These are phyloP conservation scores for Panagrolaimus sp. DNA, from an alignment of 1,140 invertebrate species.

Conservation along the genomic window DNA sequence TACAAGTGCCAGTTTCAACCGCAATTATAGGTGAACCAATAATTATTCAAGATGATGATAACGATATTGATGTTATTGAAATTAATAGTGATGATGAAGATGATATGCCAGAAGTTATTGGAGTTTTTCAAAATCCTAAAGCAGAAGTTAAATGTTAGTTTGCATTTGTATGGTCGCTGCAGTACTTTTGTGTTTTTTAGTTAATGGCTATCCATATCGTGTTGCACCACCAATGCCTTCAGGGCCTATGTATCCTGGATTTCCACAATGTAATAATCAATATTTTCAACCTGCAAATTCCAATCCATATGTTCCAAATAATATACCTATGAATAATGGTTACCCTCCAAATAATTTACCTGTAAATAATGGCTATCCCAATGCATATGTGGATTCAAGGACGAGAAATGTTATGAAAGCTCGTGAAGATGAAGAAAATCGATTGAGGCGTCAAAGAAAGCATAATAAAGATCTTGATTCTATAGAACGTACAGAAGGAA, in stretches of 20 bases:
- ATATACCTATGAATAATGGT: too few relatives aligned
- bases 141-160: slow-evolving; percentile 11
- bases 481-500: slow-evolving; percentile 67
- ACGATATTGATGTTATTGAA: slow-evolving; percentile 34
- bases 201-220: slow-evolving; percentile 14
- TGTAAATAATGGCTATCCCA: too few relatives aligned
- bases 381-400: background rate
- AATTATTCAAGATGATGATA: slow-evolving; percentile 9
- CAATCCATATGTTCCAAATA: too few relatives aligned
- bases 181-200: background rate
- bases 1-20: background rate
- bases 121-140: slow-evolving; percentile 1
- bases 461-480: slow-evolving; percentile 23
- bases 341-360: too few relatives aligned
- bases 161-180: background rate
- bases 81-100: slow-evolving; percentile 33
- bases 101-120: slow-evolving; percentile 10
- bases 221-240: background rate
- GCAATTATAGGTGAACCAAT: slow-evolving; percentile 26
- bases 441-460: background rate
- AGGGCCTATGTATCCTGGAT: background rate
- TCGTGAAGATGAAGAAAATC: slow-evolving; percentile 1
- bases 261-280: background rate
- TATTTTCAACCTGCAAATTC: background rate
- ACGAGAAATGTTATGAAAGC: background rate